Evolutionary conservation across 2,797 vertebrate species (phyloP).

Genomic region (Acanthornis magna): DNA sequence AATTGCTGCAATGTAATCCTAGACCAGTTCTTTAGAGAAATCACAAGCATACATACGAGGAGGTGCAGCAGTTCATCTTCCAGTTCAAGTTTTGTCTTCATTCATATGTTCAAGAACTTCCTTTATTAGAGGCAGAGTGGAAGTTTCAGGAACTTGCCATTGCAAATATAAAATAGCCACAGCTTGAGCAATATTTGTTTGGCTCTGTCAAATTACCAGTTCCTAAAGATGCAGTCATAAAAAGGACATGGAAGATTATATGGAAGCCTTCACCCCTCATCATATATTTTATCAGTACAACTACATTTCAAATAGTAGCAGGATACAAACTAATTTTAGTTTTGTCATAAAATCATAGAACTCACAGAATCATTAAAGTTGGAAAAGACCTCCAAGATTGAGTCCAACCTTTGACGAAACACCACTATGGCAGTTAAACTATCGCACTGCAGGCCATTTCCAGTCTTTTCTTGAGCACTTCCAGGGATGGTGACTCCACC

Average conservation of each 20-base stretch:
- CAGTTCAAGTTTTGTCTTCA: neutral
- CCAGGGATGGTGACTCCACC: neutral
- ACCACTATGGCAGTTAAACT: neutral
- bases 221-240: neutral
- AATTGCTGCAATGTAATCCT: neutral
- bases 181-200: neutral
- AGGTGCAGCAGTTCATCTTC: neutral
- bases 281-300: neutral
- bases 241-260: neutral
- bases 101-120: neutral
- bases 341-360: neutral
- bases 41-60: neutral
- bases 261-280: neutral
- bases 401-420: neutral
- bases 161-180: neutral
- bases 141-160: neutral
- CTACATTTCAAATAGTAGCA: neutral
- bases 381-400: accelerated
- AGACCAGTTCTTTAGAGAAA: neutral
- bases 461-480: neutral
- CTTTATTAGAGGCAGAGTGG: neutral
- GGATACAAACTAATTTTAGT: neutral
- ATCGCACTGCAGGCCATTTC: neutral
- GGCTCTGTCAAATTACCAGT: neutral
- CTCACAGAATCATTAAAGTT: neutral